Percentiles rank a stretch among this genome's conserved stretches.
phyloP scores from a whole-genome alignment of 2,888 invertebrate genomes.

The Hyposoter didymator region DNA sequence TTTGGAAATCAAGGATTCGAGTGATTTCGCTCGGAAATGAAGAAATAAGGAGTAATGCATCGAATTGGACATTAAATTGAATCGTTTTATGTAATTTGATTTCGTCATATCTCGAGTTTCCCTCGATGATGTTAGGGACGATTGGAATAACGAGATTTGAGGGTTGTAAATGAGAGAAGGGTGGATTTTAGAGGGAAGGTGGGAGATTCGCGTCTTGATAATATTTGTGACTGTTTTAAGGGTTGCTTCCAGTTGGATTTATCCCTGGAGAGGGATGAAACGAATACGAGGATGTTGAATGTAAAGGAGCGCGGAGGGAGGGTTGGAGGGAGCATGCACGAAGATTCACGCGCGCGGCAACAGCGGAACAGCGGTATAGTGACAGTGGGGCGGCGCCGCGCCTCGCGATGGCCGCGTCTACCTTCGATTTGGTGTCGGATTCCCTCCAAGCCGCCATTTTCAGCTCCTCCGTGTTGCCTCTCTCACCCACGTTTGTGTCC shows the following conservation, averaged over 20 bases:
- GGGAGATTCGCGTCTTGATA: conserved; percentile 18
- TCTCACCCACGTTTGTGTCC: conserved; percentile 62
- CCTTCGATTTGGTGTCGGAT: conserved; percentile 84
- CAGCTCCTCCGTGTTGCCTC: conserved; percentile 77
- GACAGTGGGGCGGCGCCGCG: conserved; percentile 82
- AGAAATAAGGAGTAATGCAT: not conserved
- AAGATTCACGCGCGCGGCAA: conserved; percentile 51
- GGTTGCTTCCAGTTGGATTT: conserved; percentile 35
- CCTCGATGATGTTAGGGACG: conserved; percentile 13
- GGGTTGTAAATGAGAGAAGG: conserved; percentile 29
- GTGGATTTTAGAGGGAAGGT: not conserved
- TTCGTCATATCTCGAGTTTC: conserved; percentile 32
- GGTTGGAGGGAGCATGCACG: conserved; percentile 34
- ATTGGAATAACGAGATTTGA: conserved; percentile 57
- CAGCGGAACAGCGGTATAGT: conserved; percentile 64
- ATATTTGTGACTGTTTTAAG: conserved; percentile 55
- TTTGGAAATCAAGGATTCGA: no score
- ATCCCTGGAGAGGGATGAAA: conserved; percentile 52
- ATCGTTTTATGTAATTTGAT: conserved; percentile 25
- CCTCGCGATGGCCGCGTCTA: conserved; percentile 83
- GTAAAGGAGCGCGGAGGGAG: conserved; percentile 14
- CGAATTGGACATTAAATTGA: not conserved
- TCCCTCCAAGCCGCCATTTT: conserved; percentile 82
- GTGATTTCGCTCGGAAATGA: not conserved
- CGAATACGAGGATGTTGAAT: conserved; percentile 15